A percentile compares a stretch with the other conserved stretches of the same genome.
Evolutionary conservation across 2,113 vertebrate genomes (phyloP).

Genomic region (Pomatostomus ruficeps): DNA sequence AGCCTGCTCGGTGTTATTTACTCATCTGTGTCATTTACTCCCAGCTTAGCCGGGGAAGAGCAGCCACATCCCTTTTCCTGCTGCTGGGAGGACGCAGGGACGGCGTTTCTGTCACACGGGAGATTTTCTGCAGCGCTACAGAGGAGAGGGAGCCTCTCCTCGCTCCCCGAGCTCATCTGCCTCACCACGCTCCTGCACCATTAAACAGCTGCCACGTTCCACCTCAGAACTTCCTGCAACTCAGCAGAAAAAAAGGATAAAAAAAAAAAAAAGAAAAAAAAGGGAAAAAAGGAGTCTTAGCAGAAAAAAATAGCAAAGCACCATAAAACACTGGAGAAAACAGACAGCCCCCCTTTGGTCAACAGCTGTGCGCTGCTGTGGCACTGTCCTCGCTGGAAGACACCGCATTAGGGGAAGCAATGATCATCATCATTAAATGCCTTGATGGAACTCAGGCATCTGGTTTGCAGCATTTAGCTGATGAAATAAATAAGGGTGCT

Average conservation of each 20-base stretch:
- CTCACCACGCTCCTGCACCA: background rate
- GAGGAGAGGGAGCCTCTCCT: background rate
- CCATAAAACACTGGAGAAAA: conserved; percentile 8
- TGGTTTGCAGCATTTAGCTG: conserved; percentile 37
- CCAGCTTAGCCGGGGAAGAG: background rate
- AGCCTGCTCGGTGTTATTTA: background rate
- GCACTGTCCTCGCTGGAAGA: background rate
- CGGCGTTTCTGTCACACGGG: accelerated
- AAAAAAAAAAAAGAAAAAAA: background rate
- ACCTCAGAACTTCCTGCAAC: background rate
- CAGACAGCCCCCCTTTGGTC: background rate
- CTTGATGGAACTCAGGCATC: conserved; percentile 15
- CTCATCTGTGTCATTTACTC: background rate
- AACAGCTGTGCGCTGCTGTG: background rate
- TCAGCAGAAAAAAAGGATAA: background rate
- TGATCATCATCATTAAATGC: conserved; percentile 12
- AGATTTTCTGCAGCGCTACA: background rate
- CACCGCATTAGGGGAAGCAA: conserved; percentile 16
- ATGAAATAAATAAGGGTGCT: conserved; percentile 57
- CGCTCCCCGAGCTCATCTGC: background rate
- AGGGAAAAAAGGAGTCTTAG: background rate
- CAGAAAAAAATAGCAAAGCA: background rate
- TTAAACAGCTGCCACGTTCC: conserved; percentile 4
- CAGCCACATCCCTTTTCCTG: background rate
- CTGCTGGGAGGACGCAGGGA: background rate